Conservation (phyloP, 2,113 vertebrate species). For the Ramphastos sulfuratus region DNA sequence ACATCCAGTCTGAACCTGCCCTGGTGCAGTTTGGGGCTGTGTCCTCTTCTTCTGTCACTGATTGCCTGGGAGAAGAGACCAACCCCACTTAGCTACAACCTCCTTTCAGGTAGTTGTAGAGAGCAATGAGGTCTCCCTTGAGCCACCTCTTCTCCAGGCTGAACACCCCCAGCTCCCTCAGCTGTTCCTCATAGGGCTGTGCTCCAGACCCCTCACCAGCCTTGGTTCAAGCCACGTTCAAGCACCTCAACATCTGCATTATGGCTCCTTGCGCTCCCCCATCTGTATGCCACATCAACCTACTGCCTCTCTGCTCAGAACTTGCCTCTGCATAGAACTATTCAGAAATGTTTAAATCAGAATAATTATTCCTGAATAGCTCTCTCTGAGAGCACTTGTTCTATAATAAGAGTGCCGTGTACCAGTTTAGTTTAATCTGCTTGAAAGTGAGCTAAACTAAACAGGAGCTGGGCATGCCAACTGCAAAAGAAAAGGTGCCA, state of each 20-base stretch:
- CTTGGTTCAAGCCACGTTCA: too few relatives aligned
- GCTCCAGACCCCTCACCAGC: too few relatives aligned
- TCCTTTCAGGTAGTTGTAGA: too few relatives aligned
- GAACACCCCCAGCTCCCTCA: too few relatives aligned
- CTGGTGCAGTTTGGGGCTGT: too few relatives aligned
- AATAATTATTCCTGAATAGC: constrained; percentile 67
- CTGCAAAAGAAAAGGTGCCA: constrained; percentile 5
- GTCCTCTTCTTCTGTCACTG: too few relatives aligned
- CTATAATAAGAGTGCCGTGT: constrained; percentile 61
- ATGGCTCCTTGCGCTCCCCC: constrained; percentile 2
- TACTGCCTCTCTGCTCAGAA: neutral
- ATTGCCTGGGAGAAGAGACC: too few relatives aligned
- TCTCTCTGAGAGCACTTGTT: constrained; percentile 48
- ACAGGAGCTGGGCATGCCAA: constrained; percentile 38
- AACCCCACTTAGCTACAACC: too few relatives aligned
- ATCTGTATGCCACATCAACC: constrained; percentile 19
- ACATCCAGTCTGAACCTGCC: too few relatives aligned
- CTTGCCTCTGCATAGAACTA: constrained; percentile 25
- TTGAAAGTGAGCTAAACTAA: constrained; percentile 63
- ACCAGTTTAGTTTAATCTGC: constrained; percentile 65
- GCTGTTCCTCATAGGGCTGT: too few relatives aligned
- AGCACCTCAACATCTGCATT: neutral
- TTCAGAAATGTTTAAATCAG: constrained; percentile 64
- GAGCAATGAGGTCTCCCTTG: too few relatives aligned
- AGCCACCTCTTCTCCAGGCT: too few relatives aligned